Evolutionary conservation across 2,888 invertebrate species (phyloP), one percentile per base, ranked within the genome.

Genomic region (Aphodius granarius): DNA sequence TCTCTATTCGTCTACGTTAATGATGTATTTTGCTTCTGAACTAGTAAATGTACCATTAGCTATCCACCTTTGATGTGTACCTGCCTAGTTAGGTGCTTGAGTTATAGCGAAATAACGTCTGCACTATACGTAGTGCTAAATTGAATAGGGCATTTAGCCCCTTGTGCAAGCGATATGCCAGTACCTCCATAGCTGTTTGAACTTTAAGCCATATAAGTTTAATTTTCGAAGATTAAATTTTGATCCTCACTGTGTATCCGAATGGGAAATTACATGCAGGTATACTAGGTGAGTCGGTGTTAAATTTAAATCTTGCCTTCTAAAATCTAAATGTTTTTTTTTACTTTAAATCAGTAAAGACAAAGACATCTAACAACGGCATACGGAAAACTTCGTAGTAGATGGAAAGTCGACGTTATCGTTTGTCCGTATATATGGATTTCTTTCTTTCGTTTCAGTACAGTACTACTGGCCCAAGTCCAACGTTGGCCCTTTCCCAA

Each of bases 401-500:
- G 43, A 13, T 43, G 43, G 43, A 43, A 43, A 43, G 2, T 43
- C 43, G 3, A 0, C 1, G 43, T 43, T 43, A 43, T 43, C 4
- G 43, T 43, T 13, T 43, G 43, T 43, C 43, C n/a, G n/a, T n/a
- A n/a, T n/a, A n/a, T n/a, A 43, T 43, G 43, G 43, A 43, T 43
- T 43, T 43, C 43, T 43, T 13, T 43, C 43, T 43, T 43, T 43
- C 3, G 43, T 6, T 43, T 43, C 13, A 43, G 43, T 43, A 43
- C 43, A 43, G 43, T 43, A 43, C 43, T 43, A 68, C 68, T 68
- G 68, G 68, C 68, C 9, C 22, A 19, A n/a, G 22, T 68, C 68
- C 68, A 68, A 68, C 20, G 68, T 20, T 20, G 21, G 68, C 68
- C 21, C 22, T 22, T 68, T 19, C 68, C 68, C 20, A 68, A 68